These are phyloP conservation scores for Falco concolor DNA, from an alignment of 2,797 vertebrate genomes.

Conservation along the genomic window DNA sequence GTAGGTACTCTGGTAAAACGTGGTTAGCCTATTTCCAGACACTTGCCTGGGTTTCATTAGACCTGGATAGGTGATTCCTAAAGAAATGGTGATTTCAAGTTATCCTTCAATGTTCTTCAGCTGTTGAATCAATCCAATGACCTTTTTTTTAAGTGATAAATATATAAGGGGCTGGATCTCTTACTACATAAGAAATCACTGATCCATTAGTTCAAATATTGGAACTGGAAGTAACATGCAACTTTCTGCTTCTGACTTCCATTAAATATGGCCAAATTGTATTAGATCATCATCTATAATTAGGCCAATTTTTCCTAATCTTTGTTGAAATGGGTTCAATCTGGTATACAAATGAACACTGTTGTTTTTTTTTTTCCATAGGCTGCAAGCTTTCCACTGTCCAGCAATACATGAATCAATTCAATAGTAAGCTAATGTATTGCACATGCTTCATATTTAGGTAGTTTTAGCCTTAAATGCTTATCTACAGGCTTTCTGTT, in stretches of 20 bases:
- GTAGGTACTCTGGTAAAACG: neutral
- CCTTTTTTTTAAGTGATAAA: neutral
- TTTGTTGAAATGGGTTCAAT: slow-evolving; percentile 36
- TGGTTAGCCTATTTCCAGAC: neutral
- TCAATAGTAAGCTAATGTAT: slow-evolving; percentile 1
- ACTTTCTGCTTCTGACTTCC: slow-evolving; percentile 39
- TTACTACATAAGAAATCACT: neutral
- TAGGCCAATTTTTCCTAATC: slow-evolving; percentile 41
- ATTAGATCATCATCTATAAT: slow-evolving; percentile 29
- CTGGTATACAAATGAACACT: slow-evolving; percentile 27
- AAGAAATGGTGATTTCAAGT: neutral
- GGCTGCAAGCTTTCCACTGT: neutral
- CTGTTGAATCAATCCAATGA: neutral
- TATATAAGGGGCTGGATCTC: neutral
- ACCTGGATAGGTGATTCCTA: neutral
- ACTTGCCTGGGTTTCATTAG: neutral
- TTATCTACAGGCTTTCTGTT: slow-evolving; percentile 5
- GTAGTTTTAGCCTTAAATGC: neutral
- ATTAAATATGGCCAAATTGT: slow-evolving; percentile 35
- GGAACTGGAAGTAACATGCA: neutral
- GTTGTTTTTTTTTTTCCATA: neutral
- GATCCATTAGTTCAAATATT: neutral
- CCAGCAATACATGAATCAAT: neutral
- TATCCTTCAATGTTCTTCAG: neutral
- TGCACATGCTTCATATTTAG: slow-evolving; percentile 16